A percentile compares a stretch with the other conserved stretches of the same genome.
These are phyloP conservation scores for Luperina testacea DNA, from an alignment of 2,888 invertebrate species.

Conservation along the genomic window DNA sequence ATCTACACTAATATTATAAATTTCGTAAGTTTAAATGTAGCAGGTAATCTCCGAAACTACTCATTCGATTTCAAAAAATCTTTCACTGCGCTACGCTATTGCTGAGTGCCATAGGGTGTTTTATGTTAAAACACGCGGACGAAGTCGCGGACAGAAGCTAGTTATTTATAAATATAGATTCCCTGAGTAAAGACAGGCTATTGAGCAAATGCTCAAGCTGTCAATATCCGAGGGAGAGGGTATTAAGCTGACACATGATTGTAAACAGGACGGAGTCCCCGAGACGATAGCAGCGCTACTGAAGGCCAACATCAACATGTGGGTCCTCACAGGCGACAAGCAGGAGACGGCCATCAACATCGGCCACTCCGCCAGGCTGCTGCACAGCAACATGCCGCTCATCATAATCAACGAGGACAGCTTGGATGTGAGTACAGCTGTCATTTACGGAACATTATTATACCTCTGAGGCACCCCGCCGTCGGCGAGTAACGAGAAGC, in stretches of 20 bases:
- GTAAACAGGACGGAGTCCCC: conserved; percentile 93
- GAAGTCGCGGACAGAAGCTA: neutral
- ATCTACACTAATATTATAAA: neutral
- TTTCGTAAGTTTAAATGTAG: neutral
- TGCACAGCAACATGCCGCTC: conserved; percentile 96
- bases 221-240: neutral
- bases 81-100: neutral
- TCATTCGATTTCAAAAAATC: neutral
- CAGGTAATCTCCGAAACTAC: neutral
- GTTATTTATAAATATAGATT: neutral
- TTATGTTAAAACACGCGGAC: neutral
- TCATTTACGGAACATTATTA: too few relatives aligned
- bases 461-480: neutral
- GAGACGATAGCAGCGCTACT: conserved; percentile 98
- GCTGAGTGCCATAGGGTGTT: neutral
- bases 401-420: conserved; percentile 97
- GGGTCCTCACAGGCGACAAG: conserved; percentile 99
- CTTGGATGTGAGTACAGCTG: conserved; percentile 92
- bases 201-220: neutral
- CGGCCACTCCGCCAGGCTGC: conserved; percentile 97
- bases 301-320: conserved; percentile 98
- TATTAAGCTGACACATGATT: neutral
- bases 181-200: neutral
- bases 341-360: conserved; percentile 99
- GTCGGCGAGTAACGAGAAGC: neutral